These are phyloP conservation scores for Lophotriccus pileatus DNA, from an alignment of 2,797 vertebrate genomes.

Conservation along the genomic window DNA sequence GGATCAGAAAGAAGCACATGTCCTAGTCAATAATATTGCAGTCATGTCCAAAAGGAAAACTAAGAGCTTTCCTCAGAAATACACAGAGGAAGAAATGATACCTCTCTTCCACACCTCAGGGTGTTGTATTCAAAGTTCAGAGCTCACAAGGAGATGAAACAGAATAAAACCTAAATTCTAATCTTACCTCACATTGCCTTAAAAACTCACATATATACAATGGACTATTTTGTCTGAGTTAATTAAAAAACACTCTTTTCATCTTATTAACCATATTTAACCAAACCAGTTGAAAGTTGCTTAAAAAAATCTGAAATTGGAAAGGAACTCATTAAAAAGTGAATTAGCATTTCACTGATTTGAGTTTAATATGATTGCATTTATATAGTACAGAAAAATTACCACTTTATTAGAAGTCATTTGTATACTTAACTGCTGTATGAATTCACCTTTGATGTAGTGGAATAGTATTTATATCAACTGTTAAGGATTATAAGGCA, in stretches of 20 bases:
- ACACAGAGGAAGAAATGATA: neutral
- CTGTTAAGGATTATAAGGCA: neutral
- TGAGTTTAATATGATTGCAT: conserved; percentile 49
- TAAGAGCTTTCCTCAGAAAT: neutral
- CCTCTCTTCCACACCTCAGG: neutral
- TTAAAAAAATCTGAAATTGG: conserved; percentile 47
- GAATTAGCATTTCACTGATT: conserved; percentile 52
- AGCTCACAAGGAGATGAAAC: neutral
- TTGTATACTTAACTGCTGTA: conserved; percentile 31
- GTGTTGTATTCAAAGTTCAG: neutral
- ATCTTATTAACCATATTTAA: conserved; percentile 47
- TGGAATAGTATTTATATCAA: conserved; percentile 26
- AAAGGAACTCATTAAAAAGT: conserved; percentile 51
- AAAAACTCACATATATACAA: neutral
- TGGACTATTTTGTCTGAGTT: conserved; percentile 17
- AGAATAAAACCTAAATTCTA: neutral
- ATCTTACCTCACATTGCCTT: neutral
- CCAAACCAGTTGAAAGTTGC: conserved; percentile 29
- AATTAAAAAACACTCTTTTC: conserved; percentile 30
- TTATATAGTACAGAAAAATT: conserved; percentile 44
- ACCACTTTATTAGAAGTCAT: conserved; percentile 45
- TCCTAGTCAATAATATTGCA: neutral
- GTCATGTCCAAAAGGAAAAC: neutral
- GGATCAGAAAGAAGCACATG: neutral
- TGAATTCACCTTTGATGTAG: conserved; percentile 36